Evolutionary conservation across 2,797 vertebrate genomes (phyloP), one percentile per base, ranked within the genome.

Genomic region (Darevskia mixta): DNA sequence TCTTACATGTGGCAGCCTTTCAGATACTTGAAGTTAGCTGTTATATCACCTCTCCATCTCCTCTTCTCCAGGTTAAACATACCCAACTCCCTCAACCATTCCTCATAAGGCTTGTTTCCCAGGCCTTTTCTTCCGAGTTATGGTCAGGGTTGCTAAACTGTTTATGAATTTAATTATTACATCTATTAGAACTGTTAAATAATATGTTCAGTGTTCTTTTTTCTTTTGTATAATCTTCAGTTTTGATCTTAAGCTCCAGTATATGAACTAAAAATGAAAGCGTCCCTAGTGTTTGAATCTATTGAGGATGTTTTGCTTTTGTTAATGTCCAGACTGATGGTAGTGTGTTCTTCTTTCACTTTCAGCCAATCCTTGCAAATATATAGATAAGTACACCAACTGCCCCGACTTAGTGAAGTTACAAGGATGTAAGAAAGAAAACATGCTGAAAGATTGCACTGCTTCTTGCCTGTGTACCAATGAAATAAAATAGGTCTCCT

Each of bases 381-480:
- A 17, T 23, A 0, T 0, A 0, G 7, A 88, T 80, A 1, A 1
- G 0, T 73, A 0, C 10, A 13, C 49, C 1, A 80, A 80, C 41
- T 88, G 87, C 35, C 0, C 1, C 2, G 9, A 9, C 1, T n/a
- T 88, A 29, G 38, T 10, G 1, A 25, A 29, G 5, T 0, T 6
- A 4, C 0, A 0, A 0, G 4, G 10, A 43, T 88, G 87, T 45
- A 1, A 25, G 18, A 0, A 1, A 5, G 0, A 1, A 7, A 0
- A 0, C 0, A 1, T 75, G 1, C 15, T 9, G 82, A 0, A 4
- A 5, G 0, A 35, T 0, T 88, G 87, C 10, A 0, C 29, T 64
- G 82, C 82, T 66, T 15, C 77, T 75, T 88, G 82, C 32, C n/a
- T 1, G 6, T 88, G 87, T 41, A 20, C 9, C 3, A 75, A 18